A percentile compares a stretch with the other conserved stretches of the same genome.
Evolutionary conservation across 92 coral and sea anemone genomes (phyloP).

Genomic region (Umimayanthus kanabou): DNA sequence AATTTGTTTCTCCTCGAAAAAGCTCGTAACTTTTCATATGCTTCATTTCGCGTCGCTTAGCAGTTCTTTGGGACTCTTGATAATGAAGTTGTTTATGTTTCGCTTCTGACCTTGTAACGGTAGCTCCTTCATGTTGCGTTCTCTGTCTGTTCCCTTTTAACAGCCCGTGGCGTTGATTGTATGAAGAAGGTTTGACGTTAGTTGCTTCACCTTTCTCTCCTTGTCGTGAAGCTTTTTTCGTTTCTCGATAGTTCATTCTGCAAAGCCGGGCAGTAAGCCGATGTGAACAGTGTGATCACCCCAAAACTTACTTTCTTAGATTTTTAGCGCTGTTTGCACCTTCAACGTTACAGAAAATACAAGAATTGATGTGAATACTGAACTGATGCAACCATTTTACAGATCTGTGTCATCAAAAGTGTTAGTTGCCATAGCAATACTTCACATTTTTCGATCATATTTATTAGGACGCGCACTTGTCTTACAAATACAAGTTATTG

Average conservation of each 20-base stretch:
- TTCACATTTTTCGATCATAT: background rate
- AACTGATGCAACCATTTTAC: too few species aligned
- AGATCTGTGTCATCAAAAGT: background rate
- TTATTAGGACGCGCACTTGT: too few species aligned
- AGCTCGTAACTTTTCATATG: slow-evolving; percentile 7
- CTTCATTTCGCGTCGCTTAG: slow-evolving; percentile 15
- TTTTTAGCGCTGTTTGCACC: background rate
- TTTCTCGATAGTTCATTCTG: background rate
- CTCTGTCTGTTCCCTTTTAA: background rate
- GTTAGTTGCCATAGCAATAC: background rate
- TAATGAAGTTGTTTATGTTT: slow-evolving; percentile 18
- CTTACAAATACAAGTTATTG: background rate
- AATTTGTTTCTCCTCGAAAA: background rate
- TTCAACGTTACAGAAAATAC: too few species aligned
- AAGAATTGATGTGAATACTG: too few species aligned
- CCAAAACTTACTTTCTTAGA: too few species aligned
- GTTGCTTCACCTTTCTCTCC: background rate
- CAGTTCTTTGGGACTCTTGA: slow-evolving; percentile 32
- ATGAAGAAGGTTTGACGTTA: background rate
- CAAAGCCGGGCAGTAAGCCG: too few species aligned
- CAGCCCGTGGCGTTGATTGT: background rate
- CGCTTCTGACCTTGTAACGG: background rate
- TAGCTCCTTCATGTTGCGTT: background rate
- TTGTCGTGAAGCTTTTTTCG: background rate
- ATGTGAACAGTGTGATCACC: too few species aligned